Conservation (phyloP, 2,113 vertebrate species). For the Anas platyrhynchos region DNA sequence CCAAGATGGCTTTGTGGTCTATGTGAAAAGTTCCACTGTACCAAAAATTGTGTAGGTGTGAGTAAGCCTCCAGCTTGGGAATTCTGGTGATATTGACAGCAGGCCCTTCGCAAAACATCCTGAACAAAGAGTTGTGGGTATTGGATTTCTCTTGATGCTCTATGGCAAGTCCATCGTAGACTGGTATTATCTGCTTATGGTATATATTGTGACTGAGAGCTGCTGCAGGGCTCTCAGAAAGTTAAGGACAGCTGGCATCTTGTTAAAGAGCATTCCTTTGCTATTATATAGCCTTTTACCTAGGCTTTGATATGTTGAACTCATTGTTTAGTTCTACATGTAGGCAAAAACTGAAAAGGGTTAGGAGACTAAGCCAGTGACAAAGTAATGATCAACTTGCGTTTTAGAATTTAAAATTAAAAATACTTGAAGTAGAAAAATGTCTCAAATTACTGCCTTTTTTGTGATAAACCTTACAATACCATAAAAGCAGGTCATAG, state of each 20-base stretch:
- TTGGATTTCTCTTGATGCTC: neutral
- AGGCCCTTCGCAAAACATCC: neutral
- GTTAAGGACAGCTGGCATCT: neutral
- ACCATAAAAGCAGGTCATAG: neutral
- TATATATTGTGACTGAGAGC: neutral
- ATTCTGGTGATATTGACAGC: neutral
- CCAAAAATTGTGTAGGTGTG: rapidly evolving
- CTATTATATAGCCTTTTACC: neutral
- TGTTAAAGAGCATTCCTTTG: neutral
- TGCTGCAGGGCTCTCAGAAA: neutral
- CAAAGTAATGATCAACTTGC: neutral
- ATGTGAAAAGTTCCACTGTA: neutral
- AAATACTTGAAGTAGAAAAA: neutral
- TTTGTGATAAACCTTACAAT: neutral
- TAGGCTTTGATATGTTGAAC: neutral
- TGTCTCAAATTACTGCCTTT: neutral
- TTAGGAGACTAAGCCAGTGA: neutral
- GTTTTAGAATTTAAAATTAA: neutral
- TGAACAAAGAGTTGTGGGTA: neutral
- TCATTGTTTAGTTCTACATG: neutral
- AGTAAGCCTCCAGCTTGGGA: neutral
- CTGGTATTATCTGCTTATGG: neutral
- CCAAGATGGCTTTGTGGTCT: neutral
- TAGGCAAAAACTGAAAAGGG: neutral
- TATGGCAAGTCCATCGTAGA: neutral